phyloP scores from a whole-genome alignment of 2,888 invertebrate species.

The Cosmia pyralina region DNA sequence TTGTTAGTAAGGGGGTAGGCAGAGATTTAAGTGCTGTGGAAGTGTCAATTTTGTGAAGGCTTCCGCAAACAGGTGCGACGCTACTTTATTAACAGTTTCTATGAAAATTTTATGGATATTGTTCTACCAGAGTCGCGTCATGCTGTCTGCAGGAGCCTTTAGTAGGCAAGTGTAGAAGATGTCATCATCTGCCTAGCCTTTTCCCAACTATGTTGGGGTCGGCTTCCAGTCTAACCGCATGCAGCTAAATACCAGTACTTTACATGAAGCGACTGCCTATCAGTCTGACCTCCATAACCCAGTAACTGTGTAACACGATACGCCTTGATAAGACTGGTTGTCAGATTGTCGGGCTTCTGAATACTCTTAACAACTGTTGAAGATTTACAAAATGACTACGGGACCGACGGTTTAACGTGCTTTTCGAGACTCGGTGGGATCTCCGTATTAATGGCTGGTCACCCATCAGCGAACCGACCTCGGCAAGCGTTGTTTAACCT shows the following conservation, averaged over 20 bases:
- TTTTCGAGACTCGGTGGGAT: no score
- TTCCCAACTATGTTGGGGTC: not conserved
- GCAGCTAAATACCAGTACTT: not conserved
- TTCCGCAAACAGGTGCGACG: not conserved
- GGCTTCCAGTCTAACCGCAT: not conserved
- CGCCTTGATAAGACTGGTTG: not conserved
- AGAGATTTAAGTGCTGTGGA: not conserved
- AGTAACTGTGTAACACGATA: not conserved
- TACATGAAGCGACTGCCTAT: no score
- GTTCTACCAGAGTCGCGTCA: no score
- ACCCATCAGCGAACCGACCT: no score
- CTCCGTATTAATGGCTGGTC: not conserved
- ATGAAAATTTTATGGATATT: no score
- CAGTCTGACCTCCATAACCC: not conserved
- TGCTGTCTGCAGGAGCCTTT: no score
- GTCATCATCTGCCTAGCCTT: not conserved
- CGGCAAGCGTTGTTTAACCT: not conserved
- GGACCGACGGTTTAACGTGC: no score
- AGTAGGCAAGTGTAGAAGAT: not conserved
- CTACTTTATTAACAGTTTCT: no score
- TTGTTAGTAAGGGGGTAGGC: constrained; percentile 24
- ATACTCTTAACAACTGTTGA: not conserved
- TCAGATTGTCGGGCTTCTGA: not conserved
- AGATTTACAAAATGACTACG: not conserved
- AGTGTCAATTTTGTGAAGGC: not conserved